Evolutionary conservation across 2,888 invertebrate species (phyloP), one percentile per base, ranked within the genome.

Genomic region (Punctoribates punctum): DNA sequence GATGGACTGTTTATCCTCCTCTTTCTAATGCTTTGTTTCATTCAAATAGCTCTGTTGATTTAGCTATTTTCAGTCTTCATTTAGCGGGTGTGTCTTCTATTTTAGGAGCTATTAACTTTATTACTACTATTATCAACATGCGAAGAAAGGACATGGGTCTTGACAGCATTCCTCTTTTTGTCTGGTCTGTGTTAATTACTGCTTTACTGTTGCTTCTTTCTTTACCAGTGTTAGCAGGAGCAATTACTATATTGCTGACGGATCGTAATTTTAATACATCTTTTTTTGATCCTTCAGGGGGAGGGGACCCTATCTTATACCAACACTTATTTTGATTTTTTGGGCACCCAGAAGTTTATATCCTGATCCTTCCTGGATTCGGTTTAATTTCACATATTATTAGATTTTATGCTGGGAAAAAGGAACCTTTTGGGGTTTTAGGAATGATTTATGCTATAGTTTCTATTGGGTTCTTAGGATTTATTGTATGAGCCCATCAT

Each of bases 251-350:
- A 87, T 81, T 92, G 79, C 83, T 92, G 84, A 90, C 89, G 2
- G 91, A 92, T 82, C 91, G 91, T 83, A 91, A 92, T 85, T 83
- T 91, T 83, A 91, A 91, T 86, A 91, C 91, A 0, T 88, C 90
- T 0, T 92, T 92, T 84, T 92, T 92, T 87, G 90, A 92, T 48
- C 91, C 91, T 0, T 87, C 88, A 0, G 91, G 90, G 78, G 92
- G 91, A 38, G 92, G 91, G 75, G 91, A 92, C 76, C 91, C 91
- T 1, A 88, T 92, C 85, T 81, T 92, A 80, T 92, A 90, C 75
- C 91, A 92, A 88, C 91, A 92, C 84, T 85, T 92, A 87, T 91
- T 93, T 86, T 92, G 91, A 89, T 92, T 92, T 86, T 93, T 92
- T 88, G 92, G 91, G 0, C 92, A 92, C 76, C 92, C 91, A 13